Conservation (phyloP, 2,888 invertebrate genomes). For the Eupithecia exiguata region DNA sequence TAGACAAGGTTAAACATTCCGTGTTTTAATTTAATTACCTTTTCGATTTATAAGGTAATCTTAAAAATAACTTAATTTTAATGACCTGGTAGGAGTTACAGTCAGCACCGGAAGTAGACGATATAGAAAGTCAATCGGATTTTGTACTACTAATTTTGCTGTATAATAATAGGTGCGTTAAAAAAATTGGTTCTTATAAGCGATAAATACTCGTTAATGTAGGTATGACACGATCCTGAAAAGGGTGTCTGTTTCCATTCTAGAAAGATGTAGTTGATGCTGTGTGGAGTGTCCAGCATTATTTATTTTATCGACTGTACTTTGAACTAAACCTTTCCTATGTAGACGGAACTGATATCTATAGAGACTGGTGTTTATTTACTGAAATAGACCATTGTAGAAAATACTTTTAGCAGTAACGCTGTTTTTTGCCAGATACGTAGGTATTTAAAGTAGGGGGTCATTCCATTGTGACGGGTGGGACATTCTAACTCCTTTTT, state of each 20-base stretch:
- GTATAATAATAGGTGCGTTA: too few species aligned
- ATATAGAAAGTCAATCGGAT: not conserved
- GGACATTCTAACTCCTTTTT: too few species aligned
- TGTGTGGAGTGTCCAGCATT: not conserved
- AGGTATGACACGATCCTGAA: too few species aligned
- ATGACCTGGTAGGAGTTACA: not conserved
- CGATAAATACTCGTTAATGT: too few species aligned
- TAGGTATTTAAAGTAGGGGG: not conserved
- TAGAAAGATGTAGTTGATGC: too few species aligned
- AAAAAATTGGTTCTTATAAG: too few species aligned
- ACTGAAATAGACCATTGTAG: not conserved
- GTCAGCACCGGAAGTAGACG: not conserved
- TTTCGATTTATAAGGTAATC: slow-evolving; percentile 1
- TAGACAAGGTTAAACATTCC: slow-evolving; percentile 22
- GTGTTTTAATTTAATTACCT: slow-evolving; percentile 9
- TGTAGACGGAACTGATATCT: not conserved
- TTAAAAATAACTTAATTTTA: not conserved
- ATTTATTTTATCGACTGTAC: not conserved
- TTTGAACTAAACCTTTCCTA: not conserved
- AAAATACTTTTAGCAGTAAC: not conserved
- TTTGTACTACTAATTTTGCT: not conserved
- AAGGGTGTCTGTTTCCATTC: too few species aligned
- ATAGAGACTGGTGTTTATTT: not conserved
- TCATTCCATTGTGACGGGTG: too few species aligned
- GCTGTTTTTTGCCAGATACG: not conserved